Evolutionary conservation across 2,797 vertebrate species (phyloP), one percentile per base, ranked within the genome.

Genomic region (Lutjanus campechanus): DNA sequence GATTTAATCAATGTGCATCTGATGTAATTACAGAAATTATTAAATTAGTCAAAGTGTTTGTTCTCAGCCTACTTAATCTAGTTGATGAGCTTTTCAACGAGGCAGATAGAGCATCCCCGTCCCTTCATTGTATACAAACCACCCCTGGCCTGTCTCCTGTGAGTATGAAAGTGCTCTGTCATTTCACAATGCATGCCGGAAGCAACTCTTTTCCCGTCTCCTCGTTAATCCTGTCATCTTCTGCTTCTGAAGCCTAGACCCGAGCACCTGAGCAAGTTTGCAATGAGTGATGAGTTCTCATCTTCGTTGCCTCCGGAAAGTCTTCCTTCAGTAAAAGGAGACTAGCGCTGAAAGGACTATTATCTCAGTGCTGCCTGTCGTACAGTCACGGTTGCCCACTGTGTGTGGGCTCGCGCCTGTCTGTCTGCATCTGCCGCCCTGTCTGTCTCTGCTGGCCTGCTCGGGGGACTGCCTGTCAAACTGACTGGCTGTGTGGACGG

Each of bases 351-450:
- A 73, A 67, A 63, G 81, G 66, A 70, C 73, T 50, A 44, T 80
- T 74, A 74, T 81, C 56, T 64, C 44, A 17, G 53, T 10, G 43
- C 36, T 59, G 62, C 69, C 55, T 80, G 69, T 79, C 22, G 11
- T 75, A 47, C 59, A 49, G 63, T 64, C 70, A 59, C 2, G 2
- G 73, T 55, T 65, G 44, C 55, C 73, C 8, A 1, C 51, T 53
- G 49, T 59, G 72, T 86, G 81, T 60, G 56, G 74, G 62, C 56
- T 44, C 17, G 70, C 74, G 46, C 46, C 61, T 54, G 77, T 83
- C 81, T 77, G 81, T 69, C 73, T 73, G 69, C 65, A 77, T 77
- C 73, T 85, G 73, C 72, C 49, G 46, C 15, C 54, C 58, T 79
- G 79, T 82, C 76, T 72, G 12, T 85, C 79, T 82, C 20, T 69